These are phyloP conservation scores for Mormoops blainvillei DNA, from an alignment of 2,113 vertebrate genomes.

Conservation along the genomic window DNA sequence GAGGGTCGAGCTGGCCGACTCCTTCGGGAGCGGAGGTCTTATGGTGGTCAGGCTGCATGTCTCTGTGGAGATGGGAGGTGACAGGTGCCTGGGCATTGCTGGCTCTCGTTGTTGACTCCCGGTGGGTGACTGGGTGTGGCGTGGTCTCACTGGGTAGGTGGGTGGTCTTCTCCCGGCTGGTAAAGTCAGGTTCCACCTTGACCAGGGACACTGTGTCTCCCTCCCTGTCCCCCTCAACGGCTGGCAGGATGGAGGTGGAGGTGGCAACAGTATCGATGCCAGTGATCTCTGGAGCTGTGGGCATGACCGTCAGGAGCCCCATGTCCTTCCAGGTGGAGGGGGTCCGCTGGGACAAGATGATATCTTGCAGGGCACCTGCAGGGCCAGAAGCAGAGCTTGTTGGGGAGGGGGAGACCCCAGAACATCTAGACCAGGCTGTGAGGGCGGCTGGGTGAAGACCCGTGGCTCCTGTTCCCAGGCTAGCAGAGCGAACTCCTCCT, in stretches of 20 bases:
- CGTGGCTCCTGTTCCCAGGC: rapidly evolving
- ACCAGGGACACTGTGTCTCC: rapidly evolving
- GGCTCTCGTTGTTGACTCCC: neutral
- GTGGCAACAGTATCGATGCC: rapidly evolving
- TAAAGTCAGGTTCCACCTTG: neutral
- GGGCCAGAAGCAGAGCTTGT: neutral
- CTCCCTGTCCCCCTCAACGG: neutral
- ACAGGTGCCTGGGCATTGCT: slow-evolving; percentile 47
- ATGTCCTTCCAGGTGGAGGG: neutral
- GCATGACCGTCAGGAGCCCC: neutral
- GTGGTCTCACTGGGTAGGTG: slow-evolving; percentile 27
- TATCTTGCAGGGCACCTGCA: slow-evolving; percentile 40
- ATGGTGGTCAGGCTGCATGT: neutral
- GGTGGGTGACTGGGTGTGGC: slow-evolving; percentile 44
- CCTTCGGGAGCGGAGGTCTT: neutral
- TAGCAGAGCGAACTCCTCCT: neutral
- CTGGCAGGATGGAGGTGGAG: neutral
- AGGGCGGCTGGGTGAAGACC: neutral
- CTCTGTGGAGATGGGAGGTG: neutral
- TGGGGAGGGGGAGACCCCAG: neutral
- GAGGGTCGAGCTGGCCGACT: neutral
- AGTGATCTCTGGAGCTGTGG: neutral
- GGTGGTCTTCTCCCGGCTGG: slow-evolving; percentile 8
- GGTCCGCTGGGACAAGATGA: neutral
- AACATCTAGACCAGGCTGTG: rapidly evolving